These are phyloP conservation scores for Paradoxurus hermaphroditus DNA, from an alignment of 2,113 vertebrate species.

Conservation along the genomic window DNA sequence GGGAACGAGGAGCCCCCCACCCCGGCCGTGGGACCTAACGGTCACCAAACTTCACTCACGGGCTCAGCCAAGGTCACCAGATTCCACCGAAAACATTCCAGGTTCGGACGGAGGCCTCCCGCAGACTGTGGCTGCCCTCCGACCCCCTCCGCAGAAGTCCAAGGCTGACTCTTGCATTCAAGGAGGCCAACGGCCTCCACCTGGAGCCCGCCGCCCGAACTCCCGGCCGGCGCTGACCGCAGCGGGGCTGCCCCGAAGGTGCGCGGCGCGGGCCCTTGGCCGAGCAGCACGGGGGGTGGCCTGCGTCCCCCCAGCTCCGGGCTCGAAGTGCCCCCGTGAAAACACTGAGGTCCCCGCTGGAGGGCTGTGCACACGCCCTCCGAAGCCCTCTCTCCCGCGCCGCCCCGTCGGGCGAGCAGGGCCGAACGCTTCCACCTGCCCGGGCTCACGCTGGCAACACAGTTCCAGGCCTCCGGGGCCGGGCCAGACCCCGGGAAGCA, in stretches of 20 bases:
- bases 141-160: not conserved
- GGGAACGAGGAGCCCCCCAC: not conserved
- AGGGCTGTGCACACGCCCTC: not conserved
- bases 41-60: rapidly evolving
- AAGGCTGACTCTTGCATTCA: not conserved
- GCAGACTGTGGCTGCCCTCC: not conserved
- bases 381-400: not conserved
- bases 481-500: not conserved
- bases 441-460: not conserved
- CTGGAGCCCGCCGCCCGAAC: not conserved
- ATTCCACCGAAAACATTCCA: not conserved
- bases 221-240: not conserved
- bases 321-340: not conserved
- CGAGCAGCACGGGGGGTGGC: no score
- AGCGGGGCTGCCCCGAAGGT: no score
- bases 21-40: rapidly evolving
- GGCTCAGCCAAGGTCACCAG: not conserved
- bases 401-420: not conserved
- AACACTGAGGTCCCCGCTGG: not conserved
- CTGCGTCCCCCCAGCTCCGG: not conserved
- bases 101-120: not conserved
- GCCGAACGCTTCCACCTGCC: not conserved
- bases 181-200: not conserved
- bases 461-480: not conserved
- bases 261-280: no score